A percentile compares a stretch with the other conserved stretches of the same genome.
Evolutionary conservation across 2,888 invertebrate genomes (phyloP).

Genomic region (Crioceris asparagi): DNA sequence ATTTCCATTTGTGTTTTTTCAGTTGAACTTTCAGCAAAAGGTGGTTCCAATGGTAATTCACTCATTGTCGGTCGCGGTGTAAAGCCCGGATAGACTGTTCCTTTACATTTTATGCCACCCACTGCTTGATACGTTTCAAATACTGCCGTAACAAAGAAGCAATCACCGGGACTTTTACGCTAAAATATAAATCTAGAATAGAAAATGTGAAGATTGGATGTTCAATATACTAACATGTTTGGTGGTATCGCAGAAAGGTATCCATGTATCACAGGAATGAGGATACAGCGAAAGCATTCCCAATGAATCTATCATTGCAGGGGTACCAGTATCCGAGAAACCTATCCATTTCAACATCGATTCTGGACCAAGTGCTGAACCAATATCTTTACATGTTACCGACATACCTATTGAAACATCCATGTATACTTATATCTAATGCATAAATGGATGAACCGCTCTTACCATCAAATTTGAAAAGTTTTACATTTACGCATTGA

Average conservation of each 20-base stretch:
- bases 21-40: slow-evolving; percentile 40
- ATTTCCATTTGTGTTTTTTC: slow-evolving; percentile 81
- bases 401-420: slow-evolving; percentile 6
- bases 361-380: slow-evolving; percentile 56
- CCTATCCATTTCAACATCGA: slow-evolving; percentile 66
- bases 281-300: slow-evolving; percentile 67
- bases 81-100: slow-evolving; percentile 77
- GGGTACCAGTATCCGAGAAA: slow-evolving; percentile 71
- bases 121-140: slow-evolving; percentile 69
- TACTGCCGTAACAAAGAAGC: slow-evolving; percentile 66
- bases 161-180: slow-evolving; percentile 58
- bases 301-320: slow-evolving; percentile 62
- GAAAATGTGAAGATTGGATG: neutral
- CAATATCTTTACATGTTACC: slow-evolving; percentile 43
- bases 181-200: slow-evolving; percentile 27
- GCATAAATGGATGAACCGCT: too few species aligned
- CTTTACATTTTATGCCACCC: slow-evolving; percentile 78
- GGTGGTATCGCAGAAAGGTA: slow-evolving; percentile 66
- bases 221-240: slow-evolving; percentile 51
- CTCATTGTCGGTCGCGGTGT: slow-evolving; percentile 75
- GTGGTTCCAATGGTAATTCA: slow-evolving; percentile 57
- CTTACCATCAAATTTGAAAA: slow-evolving; percentile 41
- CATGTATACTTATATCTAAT: too few species aligned
- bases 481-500: slow-evolving; percentile 45
- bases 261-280: slow-evolving; percentile 62